Evolutionary conservation across 2,113 vertebrate genomes (phyloP), one percentile per base, ranked within the genome.

Genomic region (Phyllopteryx taeniolatus): DNA sequence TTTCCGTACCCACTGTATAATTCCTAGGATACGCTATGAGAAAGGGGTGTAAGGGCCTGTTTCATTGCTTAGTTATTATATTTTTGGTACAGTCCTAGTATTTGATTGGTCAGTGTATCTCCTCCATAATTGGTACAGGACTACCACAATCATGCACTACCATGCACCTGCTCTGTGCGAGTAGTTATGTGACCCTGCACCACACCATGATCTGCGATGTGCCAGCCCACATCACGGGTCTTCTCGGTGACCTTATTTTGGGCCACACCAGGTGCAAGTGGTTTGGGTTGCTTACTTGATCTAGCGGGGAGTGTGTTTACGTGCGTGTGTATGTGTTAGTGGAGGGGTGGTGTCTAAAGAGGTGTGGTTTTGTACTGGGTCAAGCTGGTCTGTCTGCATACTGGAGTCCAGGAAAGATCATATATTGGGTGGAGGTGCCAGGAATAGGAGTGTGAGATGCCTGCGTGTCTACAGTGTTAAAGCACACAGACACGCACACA

Each of bases 361-460:
- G 64, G 62, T 71, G 69, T 31, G 69, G 72, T 67, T 83, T 79
- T 81, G 76, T 62, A 77, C 74, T 68, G 57, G 77, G 68, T 74
- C 75, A 74, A 62, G 70, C 43, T 57, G 43, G 42, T 78, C 84
- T 77, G 79, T 78, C 56, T 85, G 79, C 57, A 22, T 74, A 87
- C 68, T 68, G 68, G 82, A 83, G 87, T 85, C 83, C 82, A 87
- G 78, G 71, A 92, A 92, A 93, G 91, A 91, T 92, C 91, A 92
- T 62, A 79, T 68, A 90, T 86, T 90, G 86, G 88, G 88, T 80
- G 82, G 89, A 87, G 86, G 86, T 89, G 85, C 90, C 90, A 90
- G 86, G 90, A 93, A 93, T 93, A 93, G 91, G 83, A 70, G 91
- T 92, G 91, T 90, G 88, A 92, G 91, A 93, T 93, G 90, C 91